A percentile compares a stretch with the other conserved stretches of the same genome.
Evolutionary conservation across 2,797 vertebrate species (phyloP).

Genomic region (Sebastes jordani): DNA sequence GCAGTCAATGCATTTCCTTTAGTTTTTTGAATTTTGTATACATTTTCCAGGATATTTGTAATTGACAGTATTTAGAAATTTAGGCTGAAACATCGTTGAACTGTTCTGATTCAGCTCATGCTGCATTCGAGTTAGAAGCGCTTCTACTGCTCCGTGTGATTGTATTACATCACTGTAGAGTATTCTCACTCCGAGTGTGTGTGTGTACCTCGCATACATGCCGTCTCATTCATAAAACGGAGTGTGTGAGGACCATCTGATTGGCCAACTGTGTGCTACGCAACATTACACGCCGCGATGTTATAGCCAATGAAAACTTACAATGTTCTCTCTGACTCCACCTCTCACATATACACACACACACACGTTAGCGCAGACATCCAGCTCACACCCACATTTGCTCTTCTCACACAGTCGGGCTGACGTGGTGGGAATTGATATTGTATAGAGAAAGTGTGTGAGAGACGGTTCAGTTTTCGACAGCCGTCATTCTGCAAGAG

Average conservation of each 20-base stretch:
- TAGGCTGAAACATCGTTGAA: not conserved
- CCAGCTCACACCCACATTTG: constrained; percentile 43
- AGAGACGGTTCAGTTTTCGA: constrained; percentile 42
- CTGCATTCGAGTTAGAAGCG: constrained; percentile 26
- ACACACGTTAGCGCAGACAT: constrained; percentile 27
- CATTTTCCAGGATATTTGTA: not conserved
- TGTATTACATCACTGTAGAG: constrained; percentile 77
- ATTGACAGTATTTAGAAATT: not conserved
- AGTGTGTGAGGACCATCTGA: constrained; percentile 53
- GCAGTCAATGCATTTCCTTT: not conserved
- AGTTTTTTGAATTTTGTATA: not conserved
- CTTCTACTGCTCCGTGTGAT: constrained; percentile 53
- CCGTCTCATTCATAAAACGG: constrained; percentile 81
- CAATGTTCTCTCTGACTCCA: constrained; percentile 65
- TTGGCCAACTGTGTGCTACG: constrained; percentile 66
- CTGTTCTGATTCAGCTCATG: constrained; percentile 21
- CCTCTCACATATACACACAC: constrained; percentile 49
- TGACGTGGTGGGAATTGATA: constrained; percentile 54
- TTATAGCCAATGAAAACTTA: constrained; percentile 72
- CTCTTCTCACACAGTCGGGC: constrained; percentile 46
- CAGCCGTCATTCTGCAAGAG: constrained; percentile 65
- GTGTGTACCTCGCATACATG: constrained; percentile 66
- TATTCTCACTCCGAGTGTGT: constrained; percentile 64
- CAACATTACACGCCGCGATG: constrained; percentile 69
- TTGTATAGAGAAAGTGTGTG: constrained; percentile 35